Evolutionary conservation across 2,797 vertebrate species (phyloP), one percentile per base, ranked within the genome.

Genomic region (Rhinella marina): DNA sequence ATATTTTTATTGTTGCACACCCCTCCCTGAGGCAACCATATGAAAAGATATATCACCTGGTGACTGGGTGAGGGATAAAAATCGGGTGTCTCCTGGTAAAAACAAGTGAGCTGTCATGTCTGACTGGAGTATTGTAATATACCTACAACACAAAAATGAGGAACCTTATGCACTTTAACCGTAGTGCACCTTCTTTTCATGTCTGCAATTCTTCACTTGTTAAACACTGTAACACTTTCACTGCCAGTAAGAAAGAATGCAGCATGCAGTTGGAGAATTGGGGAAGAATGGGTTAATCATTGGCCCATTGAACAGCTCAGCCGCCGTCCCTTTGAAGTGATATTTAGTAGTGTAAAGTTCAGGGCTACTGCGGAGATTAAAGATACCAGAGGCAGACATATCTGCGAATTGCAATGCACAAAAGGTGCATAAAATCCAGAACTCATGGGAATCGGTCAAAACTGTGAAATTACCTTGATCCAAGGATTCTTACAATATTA

Each of bases 321-420:
- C 59, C 50, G 79, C 66, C 3, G 70, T 68, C 84, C 54, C 88
- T 89, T 89, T 89, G 88, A 86, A 89, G 88, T 86, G 61, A 72
- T 29, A 73, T 89, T 89, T 81, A 88, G 87, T 86, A 82, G 88
- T 86, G 72, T 86, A 86, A 89, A 89, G 88, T 89, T 89, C 88
- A 89, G 56, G 88, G 88, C 84, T 89, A 89, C 84, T 82, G 88
- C 78, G 54, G 88, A 89, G 88, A 86, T 86, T 86, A 89, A 89
- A 89, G 84, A 86, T 89, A 86, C 50, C 64, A 85, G 82, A 56
- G 82, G 68, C 79, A 78, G 88, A 86, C 84, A 70, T 82, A 86
- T 86, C 81, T 86, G 81, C 48, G 41, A 61, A 85, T 80, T 62
- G 82, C 76, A 70, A 41, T 80, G 83, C 70, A 85, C 54, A 81